phyloP scores from a whole-genome alignment of 1,140 invertebrate species.

The Pentalonia nigronervosa region DNA sequence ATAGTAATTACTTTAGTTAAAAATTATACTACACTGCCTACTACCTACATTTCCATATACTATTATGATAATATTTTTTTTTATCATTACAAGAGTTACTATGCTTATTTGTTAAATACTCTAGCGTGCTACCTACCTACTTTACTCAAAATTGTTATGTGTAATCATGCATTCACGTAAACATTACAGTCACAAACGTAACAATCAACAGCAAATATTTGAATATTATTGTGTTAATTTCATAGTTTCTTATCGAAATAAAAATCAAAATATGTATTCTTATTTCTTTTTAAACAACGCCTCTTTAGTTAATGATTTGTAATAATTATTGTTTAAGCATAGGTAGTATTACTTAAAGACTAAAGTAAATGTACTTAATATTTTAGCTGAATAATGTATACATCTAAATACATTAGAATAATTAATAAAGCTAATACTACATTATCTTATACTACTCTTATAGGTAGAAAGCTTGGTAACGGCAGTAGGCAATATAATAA shows the following conservation, averaged over 20 bases:
- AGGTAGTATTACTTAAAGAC: too few relatives aligned
- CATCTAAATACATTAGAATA: too few relatives aligned
- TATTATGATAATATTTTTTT: background rate
- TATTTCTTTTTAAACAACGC: too few relatives aligned
- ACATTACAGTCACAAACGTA: background rate
- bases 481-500: too few relatives aligned
- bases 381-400: too few relatives aligned
- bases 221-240: background rate
- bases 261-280: background rate
- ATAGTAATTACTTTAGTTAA: too few relatives aligned
- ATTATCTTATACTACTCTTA: too few relatives aligned
- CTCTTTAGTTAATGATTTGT: too few relatives aligned
- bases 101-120: background rate
- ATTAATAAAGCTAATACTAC: too few relatives aligned
- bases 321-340: background rate
- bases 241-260: background rate
- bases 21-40: too few relatives aligned
- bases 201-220: background rate
- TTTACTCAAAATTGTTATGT: background rate
- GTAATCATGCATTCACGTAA: background rate
- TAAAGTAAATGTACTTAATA: background rate
- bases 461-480: too few relatives aligned
- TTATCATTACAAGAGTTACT: background rate
- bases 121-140: background rate
- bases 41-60: too few relatives aligned